phyloP scores from a whole-genome alignment of 2,113 vertebrate genomes.

The Pica pica region DNA sequence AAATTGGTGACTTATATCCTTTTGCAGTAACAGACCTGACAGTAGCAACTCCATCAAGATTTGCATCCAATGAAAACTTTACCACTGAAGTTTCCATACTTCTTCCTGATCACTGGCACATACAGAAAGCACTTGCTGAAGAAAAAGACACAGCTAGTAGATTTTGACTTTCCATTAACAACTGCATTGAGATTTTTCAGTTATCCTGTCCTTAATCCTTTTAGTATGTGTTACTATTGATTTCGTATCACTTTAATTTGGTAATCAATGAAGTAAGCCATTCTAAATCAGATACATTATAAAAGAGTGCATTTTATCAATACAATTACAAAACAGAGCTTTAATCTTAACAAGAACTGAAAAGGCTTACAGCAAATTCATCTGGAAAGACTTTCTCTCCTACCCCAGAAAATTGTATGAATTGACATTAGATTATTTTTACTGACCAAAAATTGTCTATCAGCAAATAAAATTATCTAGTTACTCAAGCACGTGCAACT shows the following conservation, averaged over 20 bases:
- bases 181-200: slow-evolving; percentile 40
- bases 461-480: slow-evolving; percentile 22
- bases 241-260: slow-evolving; percentile 65
- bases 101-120: background rate
- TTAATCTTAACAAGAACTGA: slow-evolving; percentile 60
- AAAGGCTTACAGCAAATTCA: slow-evolving; percentile 47
- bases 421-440: slow-evolving; percentile 42
- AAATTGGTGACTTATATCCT: background rate
- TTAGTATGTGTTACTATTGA: slow-evolving; percentile 58
- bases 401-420: background rate
- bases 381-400: slow-evolving; percentile 1
- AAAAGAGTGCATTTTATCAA: slow-evolving; percentile 56
- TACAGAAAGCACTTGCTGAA: background rate
- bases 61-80: background rate
- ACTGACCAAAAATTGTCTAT: slow-evolving; percentile 30
- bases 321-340: slow-evolving; percentile 50
- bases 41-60: background rate
- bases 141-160: background rate
- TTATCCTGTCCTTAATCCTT: slow-evolving; percentile 51
- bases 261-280: slow-evolving; percentile 54
- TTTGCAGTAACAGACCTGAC: background rate
- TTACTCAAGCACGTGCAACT: background rate
- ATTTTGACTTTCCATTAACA: slow-evolving; percentile 36
- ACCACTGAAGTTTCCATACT: background rate
- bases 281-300: slow-evolving; percentile 57